Conservation (phyloP, 2,113 vertebrate genomes). For the Apodemus speciosus region DNA sequence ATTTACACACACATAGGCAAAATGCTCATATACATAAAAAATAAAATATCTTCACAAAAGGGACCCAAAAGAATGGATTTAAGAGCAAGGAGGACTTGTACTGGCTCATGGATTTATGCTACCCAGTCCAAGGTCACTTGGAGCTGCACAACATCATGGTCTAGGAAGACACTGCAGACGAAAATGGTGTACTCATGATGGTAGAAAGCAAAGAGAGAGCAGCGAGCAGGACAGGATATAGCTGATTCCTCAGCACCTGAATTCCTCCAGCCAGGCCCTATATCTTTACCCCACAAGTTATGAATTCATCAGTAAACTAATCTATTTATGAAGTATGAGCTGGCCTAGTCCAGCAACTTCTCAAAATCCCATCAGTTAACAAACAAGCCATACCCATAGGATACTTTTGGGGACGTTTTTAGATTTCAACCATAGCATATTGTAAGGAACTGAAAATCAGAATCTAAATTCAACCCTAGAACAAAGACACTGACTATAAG, state of each 20-base stretch:
- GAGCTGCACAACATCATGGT: too few species aligned
- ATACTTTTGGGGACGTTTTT: not conserved
- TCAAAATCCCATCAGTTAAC: not conserved
- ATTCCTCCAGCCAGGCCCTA: not conserved
- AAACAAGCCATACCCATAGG: not conserved
- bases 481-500: not conserved
- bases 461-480: not conserved
- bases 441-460: not conserved
- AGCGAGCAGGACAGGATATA: too few species aligned
- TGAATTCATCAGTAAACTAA: not conserved
- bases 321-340: not conserved
- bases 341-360: not conserved
- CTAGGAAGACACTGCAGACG: not conserved
- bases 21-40: not conserved
- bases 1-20: not conserved
- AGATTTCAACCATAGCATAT: not conserved
- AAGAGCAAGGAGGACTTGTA: not conserved
- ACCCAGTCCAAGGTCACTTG: not conserved
- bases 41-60: not conserved
- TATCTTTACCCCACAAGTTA: not conserved
- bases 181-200: not conserved
- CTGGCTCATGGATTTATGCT: too few species aligned
- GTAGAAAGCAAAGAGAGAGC: not conserved
- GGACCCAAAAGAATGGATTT: not conserved
- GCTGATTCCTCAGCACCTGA: not conserved